Evolutionary conservation across 2,888 invertebrate species (phyloP).

Genomic region (Dicyrtoma fusca): DNA sequence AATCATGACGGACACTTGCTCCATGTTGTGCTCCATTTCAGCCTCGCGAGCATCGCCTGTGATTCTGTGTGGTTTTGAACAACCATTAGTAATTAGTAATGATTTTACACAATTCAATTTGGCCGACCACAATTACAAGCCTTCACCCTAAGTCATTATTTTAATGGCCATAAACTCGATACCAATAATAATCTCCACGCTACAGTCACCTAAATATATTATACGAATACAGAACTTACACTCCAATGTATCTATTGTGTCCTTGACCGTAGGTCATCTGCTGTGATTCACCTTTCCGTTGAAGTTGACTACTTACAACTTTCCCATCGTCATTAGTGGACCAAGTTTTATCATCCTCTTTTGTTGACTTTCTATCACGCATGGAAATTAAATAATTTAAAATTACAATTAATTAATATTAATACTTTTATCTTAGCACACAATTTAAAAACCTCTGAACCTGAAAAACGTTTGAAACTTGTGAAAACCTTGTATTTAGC

Average conservation of each 20-base stretch:
- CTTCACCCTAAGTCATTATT: too few species aligned
- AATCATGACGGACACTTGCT: conserved; percentile 32
- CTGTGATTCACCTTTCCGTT: conserved; percentile 36
- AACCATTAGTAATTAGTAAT: too few species aligned
- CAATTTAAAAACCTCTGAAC: too few species aligned
- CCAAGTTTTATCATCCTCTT: conserved; percentile 37
- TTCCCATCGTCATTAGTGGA: conserved; percentile 36
- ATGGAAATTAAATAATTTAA: too few species aligned
- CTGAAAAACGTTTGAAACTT: too few species aligned
- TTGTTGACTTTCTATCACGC: conserved; percentile 56
- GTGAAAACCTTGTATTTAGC: conserved; percentile 35
- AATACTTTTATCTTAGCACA: too few species aligned
- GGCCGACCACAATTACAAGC: too few species aligned
- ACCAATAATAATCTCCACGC: too few species aligned
- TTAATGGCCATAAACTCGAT: too few species aligned
- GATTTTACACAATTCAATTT: too few species aligned
- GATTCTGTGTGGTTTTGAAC: conserved; percentile 11
- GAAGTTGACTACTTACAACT: conserved; percentile 34
- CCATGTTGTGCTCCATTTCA: conserved; percentile 39
- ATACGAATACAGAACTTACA: conserved; percentile 25
- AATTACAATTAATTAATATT: too few species aligned
- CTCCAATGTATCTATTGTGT: conserved; percentile 39
- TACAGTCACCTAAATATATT: too few species aligned
- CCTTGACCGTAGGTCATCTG: conserved; percentile 36
- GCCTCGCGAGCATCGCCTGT: conserved; percentile 38